phyloP scores from a whole-genome alignment of 92 coral and sea anemone genomes.

The Epizoanthus fatuus region DNA sequence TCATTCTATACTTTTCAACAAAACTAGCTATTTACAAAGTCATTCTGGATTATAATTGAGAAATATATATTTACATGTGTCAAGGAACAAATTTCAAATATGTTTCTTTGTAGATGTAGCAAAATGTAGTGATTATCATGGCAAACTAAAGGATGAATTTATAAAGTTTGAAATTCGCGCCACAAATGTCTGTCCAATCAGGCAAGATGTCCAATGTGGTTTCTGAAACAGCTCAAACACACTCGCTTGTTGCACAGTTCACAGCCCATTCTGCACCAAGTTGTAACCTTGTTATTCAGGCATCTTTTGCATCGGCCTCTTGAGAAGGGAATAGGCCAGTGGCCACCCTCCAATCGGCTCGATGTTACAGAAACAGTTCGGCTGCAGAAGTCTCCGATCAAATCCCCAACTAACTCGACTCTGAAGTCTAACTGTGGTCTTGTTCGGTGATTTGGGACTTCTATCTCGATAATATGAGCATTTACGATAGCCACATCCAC shows the following conservation, averaged over 20 bases:
- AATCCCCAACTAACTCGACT: slow-evolving; percentile 53
- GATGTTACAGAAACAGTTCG: slow-evolving; percentile 36
- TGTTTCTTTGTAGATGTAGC: too few species aligned
- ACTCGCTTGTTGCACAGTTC: slow-evolving; percentile 17
- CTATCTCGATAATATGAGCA: slow-evolving; percentile 47
- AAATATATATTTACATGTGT: too few species aligned
- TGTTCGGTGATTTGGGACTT: slow-evolving; percentile 30
- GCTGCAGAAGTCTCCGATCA: slow-evolving; percentile 46
- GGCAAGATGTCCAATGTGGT: too few species aligned
- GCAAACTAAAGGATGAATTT: too few species aligned
- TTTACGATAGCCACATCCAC: slow-evolving; percentile 51
- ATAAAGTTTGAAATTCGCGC: too few species aligned
- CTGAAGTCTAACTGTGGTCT: slow-evolving; percentile 64
- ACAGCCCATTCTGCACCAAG: slow-evolving; percentile 39
- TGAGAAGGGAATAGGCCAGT: slow-evolving; percentile 52
- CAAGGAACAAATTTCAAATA: too few species aligned
- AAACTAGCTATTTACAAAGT: too few species aligned
- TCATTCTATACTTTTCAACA: too few species aligned
- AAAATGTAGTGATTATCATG: too few species aligned
- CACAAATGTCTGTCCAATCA: too few species aligned
- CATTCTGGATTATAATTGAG: too few species aligned
- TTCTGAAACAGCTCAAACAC: not conserved
- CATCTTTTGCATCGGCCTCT: slow-evolving; percentile 60
- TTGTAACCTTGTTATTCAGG: slow-evolving; percentile 6
- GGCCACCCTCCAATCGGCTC: slow-evolving; percentile 49